A percentile compares a stretch with the other conserved stretches of the same genome.
Evolutionary conservation across 2,888 invertebrate species (phyloP).

Genomic region (Dolichomitus sp.): DNA sequence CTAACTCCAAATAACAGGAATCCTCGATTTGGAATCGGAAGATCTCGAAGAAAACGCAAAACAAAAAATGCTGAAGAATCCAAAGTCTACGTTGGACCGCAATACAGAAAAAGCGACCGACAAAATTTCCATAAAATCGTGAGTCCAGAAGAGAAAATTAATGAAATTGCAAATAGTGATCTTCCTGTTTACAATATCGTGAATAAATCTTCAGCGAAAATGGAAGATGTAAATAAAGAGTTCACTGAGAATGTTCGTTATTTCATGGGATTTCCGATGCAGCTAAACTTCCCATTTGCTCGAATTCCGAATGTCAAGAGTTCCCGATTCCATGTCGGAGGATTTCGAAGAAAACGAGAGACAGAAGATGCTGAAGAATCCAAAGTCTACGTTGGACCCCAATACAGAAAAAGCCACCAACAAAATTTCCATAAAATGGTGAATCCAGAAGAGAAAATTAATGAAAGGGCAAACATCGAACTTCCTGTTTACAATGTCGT

Average conservation of each 20-base stretch:
- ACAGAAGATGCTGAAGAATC: slow-evolving; percentile 5
- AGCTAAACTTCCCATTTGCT: neutral
- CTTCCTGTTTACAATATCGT: slow-evolving; percentile 42
- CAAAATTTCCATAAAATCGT: neutral
- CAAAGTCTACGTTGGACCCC: neutral
- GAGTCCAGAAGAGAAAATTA: neutral
- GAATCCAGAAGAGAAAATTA: neutral
- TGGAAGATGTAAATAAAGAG: neutral
- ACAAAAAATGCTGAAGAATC: slow-evolving; percentile 3
- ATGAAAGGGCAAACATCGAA: neutral
- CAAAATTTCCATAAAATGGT: neutral
- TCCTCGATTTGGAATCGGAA: neutral
- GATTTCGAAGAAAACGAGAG: slow-evolving; percentile 45
- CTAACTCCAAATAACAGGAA: neutral
- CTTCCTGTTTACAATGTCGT: slow-evolving; percentile 42
- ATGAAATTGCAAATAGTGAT: neutral
- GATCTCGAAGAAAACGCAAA: slow-evolving; percentile 45
- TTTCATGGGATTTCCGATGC: neutral
- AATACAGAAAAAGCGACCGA: neutral
- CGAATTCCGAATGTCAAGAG: neutral
- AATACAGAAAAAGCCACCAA: neutral
- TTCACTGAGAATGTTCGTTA: neutral
- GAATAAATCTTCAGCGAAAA: slow-evolving; percentile 47
- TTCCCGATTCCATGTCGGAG: neutral
- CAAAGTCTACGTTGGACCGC: neutral